Percentiles rank a stretch among this genome's conserved stretches.
These are phyloP conservation scores for Poecilia velifera DNA, from an alignment of 2,797 vertebrate species.

Conservation along the genomic window DNA sequence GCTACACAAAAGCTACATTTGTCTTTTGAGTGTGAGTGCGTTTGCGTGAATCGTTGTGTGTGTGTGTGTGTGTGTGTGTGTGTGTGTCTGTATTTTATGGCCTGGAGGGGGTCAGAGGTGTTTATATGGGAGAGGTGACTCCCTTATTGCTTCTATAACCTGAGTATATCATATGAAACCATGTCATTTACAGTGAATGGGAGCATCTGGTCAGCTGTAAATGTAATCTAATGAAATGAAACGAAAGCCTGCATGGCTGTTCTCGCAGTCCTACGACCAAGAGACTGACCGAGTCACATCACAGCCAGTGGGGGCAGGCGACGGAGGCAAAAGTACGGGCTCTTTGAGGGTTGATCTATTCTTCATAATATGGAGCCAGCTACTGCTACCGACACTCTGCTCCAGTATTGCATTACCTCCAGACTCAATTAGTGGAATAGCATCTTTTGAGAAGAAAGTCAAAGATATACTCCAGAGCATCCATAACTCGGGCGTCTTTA, in stretches of 20 bases:
- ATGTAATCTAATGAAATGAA: conserved; percentile 76
- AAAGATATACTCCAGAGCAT: conserved; percentile 12
- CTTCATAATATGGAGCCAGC: conserved; percentile 14
- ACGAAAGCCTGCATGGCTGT: conserved; percentile 65
- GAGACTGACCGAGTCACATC: conserved; percentile 46
- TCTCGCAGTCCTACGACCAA: conserved; percentile 18
- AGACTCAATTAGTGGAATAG: conserved; percentile 13
- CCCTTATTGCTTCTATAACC: conserved; percentile 80
- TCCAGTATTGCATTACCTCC: conserved; percentile 15
- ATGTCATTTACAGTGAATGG: conserved; percentile 74
- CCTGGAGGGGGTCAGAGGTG: conserved; percentile 67
- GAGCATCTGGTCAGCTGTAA: conserved; percentile 75
- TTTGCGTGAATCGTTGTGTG: neutral
- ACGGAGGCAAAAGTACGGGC: conserved; percentile 13
- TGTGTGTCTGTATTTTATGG: conserved; percentile 61
- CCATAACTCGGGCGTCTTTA: neutral
- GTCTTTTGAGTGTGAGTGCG: conserved; percentile 29
- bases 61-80: conserved; percentile 22
- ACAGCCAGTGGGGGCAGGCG: neutral
- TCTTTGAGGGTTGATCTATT: conserved; percentile 14
- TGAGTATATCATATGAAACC: conserved; percentile 77
- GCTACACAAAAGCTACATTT: conserved; percentile 44
- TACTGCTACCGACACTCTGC: conserved; percentile 3
- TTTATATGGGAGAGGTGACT: conserved; percentile 74
- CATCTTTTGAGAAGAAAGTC: conserved; percentile 6